Evolutionary conservation across 1,140 invertebrate species (phyloP).

Genomic region (Heliconius nattereri): DNA sequence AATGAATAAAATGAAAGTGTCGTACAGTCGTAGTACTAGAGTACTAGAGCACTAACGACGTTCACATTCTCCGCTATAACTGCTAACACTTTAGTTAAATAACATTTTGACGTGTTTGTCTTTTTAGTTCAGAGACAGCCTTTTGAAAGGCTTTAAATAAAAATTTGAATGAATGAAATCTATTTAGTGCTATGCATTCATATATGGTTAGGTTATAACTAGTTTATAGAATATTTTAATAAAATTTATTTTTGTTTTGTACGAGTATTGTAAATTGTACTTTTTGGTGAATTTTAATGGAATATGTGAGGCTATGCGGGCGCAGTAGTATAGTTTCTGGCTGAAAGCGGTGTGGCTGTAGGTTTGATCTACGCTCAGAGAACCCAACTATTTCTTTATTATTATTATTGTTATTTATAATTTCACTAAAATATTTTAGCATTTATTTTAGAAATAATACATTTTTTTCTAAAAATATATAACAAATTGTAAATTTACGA

Average conservation of each 20-base stretch:
- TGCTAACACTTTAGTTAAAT: neutral
- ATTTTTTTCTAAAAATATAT: no score
- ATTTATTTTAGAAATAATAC: no score
- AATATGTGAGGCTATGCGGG: no score
- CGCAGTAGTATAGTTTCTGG: no score
- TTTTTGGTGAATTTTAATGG: neutral
- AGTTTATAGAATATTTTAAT: neutral
- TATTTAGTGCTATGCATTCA: neutral
- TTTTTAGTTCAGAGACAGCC: neutral
- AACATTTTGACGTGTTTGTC: conserved; percentile 8
- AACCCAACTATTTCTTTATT: no score
- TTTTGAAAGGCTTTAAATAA: neutral
- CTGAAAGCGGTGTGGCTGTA: no score
- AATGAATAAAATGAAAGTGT: conserved; percentile 26
- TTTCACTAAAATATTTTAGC: no score
- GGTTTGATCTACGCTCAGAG: no score
- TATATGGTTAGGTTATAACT: neutral
- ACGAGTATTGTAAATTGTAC: neutral
- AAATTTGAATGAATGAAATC: neutral
- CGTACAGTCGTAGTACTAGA: conserved; percentile 17
- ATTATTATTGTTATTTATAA: no score
- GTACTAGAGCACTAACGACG: conserved; percentile 23
- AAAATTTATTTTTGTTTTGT: neutral
- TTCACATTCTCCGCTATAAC: conserved; percentile 11
- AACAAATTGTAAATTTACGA: neutral